These are phyloP conservation scores for Centropyge bicolor DNA, from an alignment of 2,797 vertebrate genomes.

Conservation along the genomic window DNA sequence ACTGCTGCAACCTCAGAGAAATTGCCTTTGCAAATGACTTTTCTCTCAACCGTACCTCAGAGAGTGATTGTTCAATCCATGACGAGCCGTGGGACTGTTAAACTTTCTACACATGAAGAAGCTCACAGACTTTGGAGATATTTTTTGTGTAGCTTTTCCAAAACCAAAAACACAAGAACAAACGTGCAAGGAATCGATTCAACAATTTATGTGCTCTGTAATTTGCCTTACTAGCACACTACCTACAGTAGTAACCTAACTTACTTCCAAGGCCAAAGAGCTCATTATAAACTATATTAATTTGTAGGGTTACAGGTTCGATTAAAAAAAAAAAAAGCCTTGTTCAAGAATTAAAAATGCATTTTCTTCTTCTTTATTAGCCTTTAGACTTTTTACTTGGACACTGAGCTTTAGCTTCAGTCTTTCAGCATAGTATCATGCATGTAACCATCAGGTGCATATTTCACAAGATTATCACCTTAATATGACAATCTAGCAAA, in stretches of 20 bases:
- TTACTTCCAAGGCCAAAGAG: too few species aligned
- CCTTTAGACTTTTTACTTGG: not conserved
- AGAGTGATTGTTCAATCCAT: not conserved
- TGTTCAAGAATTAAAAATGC: too few species aligned
- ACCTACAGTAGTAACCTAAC: too few species aligned
- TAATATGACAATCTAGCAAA: not conserved
- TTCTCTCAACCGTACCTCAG: not conserved
- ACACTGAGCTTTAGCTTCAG: too few species aligned
- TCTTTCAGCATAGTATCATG: too few species aligned
- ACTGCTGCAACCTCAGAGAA: too few species aligned
- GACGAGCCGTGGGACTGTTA: not conserved
- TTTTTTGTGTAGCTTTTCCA: not conserved
- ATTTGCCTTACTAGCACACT: too few species aligned
- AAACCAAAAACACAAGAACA: not conserved
- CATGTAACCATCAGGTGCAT: not conserved
- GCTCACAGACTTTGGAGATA: not conserved
- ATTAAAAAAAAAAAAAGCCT: too few species aligned
- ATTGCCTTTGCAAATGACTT: not conserved
- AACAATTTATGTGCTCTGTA: too few species aligned
- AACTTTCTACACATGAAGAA: not conserved
- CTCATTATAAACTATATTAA: too few species aligned
- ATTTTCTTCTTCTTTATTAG: not conserved
- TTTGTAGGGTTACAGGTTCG: too few species aligned
- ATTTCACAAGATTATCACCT: not conserved
- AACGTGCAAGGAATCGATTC: too few species aligned